Conservation (phyloP, 2,113 vertebrate genomes). For the Sinocyclocheilus maitianheensis region DNA sequence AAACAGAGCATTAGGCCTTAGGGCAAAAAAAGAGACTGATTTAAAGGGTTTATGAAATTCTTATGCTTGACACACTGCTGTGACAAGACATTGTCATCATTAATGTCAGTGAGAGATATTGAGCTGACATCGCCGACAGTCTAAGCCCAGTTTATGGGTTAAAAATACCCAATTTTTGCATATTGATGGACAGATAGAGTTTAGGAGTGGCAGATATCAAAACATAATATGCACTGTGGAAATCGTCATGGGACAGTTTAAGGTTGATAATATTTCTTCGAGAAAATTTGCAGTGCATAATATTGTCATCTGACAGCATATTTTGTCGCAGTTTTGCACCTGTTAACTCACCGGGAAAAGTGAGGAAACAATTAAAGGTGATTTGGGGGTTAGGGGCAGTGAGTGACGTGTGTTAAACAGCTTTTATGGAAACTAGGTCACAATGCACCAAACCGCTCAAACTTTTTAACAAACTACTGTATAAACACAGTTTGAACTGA, state of each 20-base stretch:
- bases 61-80: constrained; percentile 33
- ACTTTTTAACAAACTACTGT: not conserved
- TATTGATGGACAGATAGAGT: constrained; percentile 35
- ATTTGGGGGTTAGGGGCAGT: not conserved
- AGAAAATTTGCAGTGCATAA: constrained; percentile 3
- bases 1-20: constrained; percentile 6
- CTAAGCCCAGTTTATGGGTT: constrained; percentile 26
- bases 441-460: not conserved
- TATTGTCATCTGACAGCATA: constrained; percentile 24
- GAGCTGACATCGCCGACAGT: constrained; percentile 30
- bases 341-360: not conserved
- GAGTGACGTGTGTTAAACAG: constrained; percentile 28
- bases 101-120: constrained; percentile 23
- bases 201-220: constrained; percentile 30
- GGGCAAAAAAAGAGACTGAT: constrained; percentile 16
- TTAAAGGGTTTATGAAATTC: constrained; percentile 35
- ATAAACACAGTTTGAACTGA: not conserved
- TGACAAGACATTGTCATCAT: constrained; percentile 25
- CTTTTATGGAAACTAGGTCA: constrained; percentile 41
- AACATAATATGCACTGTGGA: constrained; percentile 1
- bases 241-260: constrained; percentile 34
- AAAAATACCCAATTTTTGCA: constrained; percentile 47
- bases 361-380: constrained; percentile 12
- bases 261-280: not conserved
- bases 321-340: not conserved